Conservation (phyloP, 2,888 invertebrate species). For the Galeopsomyia nigrocyanea region DNA sequence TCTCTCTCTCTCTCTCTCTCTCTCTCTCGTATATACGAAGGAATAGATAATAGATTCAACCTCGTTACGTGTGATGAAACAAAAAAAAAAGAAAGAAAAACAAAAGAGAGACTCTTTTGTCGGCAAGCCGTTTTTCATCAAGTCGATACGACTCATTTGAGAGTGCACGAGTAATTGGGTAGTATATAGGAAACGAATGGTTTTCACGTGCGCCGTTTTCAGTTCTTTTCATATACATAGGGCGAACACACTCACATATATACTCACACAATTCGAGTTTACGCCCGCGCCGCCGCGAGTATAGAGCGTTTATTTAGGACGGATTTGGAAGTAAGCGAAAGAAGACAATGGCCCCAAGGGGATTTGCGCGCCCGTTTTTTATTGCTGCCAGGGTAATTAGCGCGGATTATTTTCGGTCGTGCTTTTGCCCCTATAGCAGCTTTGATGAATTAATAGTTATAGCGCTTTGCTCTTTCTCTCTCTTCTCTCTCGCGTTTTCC, state of each 20-base stretch:
- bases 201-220: constrained; percentile 18
- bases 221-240: too few relatives aligned
- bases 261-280: constrained; percentile 7
- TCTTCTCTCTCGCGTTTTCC: too few relatives aligned
- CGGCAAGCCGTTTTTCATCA: constrained; percentile 15
- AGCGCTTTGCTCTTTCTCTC: too few relatives aligned
- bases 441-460: not conserved
- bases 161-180: constrained; percentile 25
- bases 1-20: too few relatives aligned
- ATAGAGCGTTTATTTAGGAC: constrained; percentile 31
- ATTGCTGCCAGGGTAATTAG: constrained; percentile 33
- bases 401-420: constrained; percentile 30
- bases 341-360: constrained; percentile 4
- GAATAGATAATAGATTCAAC: too few relatives aligned
- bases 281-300: not conserved
- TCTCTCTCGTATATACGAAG: not conserved
- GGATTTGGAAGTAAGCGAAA: constrained; percentile 40
- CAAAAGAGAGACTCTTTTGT: constrained; percentile 7
- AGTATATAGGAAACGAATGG: constrained; percentile 1
- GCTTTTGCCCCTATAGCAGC: not conserved
- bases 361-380: constrained; percentile 29
- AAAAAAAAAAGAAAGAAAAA: not conserved
- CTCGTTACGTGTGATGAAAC: too few relatives aligned
- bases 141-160: constrained; percentile 33
- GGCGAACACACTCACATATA: too few relatives aligned